Evolutionary conservation across 2,113 vertebrate species (phyloP), one percentile per base, ranked within the genome.

Genomic region (Cebus imitator): DNA sequence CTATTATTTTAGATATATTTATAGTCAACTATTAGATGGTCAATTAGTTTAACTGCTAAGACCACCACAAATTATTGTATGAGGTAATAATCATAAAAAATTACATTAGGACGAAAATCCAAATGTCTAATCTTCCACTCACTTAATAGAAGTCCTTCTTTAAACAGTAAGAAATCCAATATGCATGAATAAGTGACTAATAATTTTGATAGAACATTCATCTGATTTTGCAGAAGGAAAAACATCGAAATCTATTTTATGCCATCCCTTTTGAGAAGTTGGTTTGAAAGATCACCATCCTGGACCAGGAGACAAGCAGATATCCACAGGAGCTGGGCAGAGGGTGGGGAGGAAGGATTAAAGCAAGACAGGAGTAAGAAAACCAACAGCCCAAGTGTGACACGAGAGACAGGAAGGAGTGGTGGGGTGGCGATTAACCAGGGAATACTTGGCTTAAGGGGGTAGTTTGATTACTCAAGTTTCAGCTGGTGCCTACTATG

Each of bases 391-490:
- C 4, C 13, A 17, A 32, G 13, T 11, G 66, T 27, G 83, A 76
- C 3, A 32, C 17, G 6, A 16, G 12, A 45, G 21, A 35, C 35
- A 12, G 21, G n/a, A 50, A 35, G 21, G 11, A 9, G 37, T 1
- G 16, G 70, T 3, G 8, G 25, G 8, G 4, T 1, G 20, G 9
- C 1, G 45, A 18, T 5, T 20, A 11, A 4, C 17, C 30, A 17
- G 70, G 12, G 6, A 12, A 12, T 0, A 3, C 23, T 4, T 0
- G 16, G 68, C 7, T 40, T n/a, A 40, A 35, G 25, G 23, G n/a
- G 12, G 25, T 0, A 32, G 37, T 3, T 17, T 17, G 23, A 64
- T 2, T 1, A 25, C 0, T 58, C 27, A 0, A 0, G 32, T 40
- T 79, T 90, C 35, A 8, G n/a, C 27, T 43, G 57, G 12, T 0